Base-by-base conservation (phyloP, 2,888 invertebrate species). In the Rutpela maculata region DNA sequence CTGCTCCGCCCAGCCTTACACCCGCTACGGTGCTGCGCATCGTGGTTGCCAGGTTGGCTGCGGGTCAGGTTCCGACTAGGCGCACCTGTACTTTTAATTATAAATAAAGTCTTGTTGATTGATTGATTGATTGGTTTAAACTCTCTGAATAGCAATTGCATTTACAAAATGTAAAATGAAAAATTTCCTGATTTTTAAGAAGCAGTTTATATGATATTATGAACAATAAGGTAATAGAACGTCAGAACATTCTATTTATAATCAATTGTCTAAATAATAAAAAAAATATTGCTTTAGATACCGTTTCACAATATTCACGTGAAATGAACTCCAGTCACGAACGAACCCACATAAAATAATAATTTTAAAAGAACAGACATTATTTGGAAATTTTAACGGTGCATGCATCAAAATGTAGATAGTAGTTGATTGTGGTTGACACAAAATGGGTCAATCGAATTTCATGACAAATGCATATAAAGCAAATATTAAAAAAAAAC, bases 331-430 rank as follows among this genome's bases (percentile, higher is more conserved):
- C 26, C 43, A 43, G 43, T 65, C 43, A 65, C 65, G 65, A 65
- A 65, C 65, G 19, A 43, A 65, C 18, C 43, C 9, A 19, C 43
- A 65, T 65, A 31, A 65, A 65, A 65, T 43, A 65, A 65, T 65
- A 43, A 19, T 43, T 65, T 65, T 65, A 38, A 65, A 18, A 35
- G 63, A 63, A 50, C 50, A 50, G 15, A n/a, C 50, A 50, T n/a
- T 50, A 50, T 50, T 50, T 50, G 50, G 50, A n/a, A 50, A 50
- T 50, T 50, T 50, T n/a, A 50, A 50, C 50, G 50, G 50, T 50
- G 50, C 50, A n/a, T n/a, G 50, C 50, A 50, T 50, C 50, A n/a
- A n/a, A 50, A n/a, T n/a, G n/a, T n/a, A 50, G 50, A 50, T 50
- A 2, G n/a, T 17, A 50, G 50, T 50, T n/a, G n/a, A 50, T 50